Evolutionary conservation across 2,113 vertebrate genomes (phyloP), one percentile per base, ranked within the genome.

Genomic region (Pica pica): DNA sequence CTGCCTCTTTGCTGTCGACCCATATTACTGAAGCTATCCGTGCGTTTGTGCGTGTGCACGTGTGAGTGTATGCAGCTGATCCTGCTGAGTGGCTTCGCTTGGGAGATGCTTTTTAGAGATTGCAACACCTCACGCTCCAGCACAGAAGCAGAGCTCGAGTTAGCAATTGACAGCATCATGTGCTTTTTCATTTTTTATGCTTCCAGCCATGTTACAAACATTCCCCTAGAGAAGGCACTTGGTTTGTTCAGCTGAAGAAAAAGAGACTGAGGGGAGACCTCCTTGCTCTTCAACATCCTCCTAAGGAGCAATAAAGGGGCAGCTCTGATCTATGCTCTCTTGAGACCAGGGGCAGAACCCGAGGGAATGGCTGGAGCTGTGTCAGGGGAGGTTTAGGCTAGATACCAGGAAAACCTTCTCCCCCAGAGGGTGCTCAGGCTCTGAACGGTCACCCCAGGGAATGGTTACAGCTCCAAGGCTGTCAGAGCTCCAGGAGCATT

Each of bases 401-500:
- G 15, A 18, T 23, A 37, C 22, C 13, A 35, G n/a, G 55, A 16
- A 46, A 75, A 75, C 15, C 18, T 22, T 74, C 24, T 74, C n/a
- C 31, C 28, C 31, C 31, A 56, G 70, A n/a, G 31, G 12, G 10
- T 59, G 33, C 0, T 30, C 0, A 0, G 42, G 55, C 42, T 23
- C 42, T 30, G 55, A 6, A 5, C 56, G 46, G 33, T 11, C 42
- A 21, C n/a, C 9, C 11, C 42, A 47, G 42, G 33, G n/a, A 75
- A 59, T 30, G 33, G 73, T 30, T 42, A 30, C 11, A 2, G 27
- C 16, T 16, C 42, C 11, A 33, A 67, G 22, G 42, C 42, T 46
- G 16, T 22, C 31, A 46, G 31, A 46, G 41, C 63, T 65, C 63
- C 41, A 65, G 14, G 20, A 24, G 31, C 11, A 6, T 46, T 65